phyloP scores from a whole-genome alignment of 2,888 invertebrate species.

The Drosophila tanythrix region DNA sequence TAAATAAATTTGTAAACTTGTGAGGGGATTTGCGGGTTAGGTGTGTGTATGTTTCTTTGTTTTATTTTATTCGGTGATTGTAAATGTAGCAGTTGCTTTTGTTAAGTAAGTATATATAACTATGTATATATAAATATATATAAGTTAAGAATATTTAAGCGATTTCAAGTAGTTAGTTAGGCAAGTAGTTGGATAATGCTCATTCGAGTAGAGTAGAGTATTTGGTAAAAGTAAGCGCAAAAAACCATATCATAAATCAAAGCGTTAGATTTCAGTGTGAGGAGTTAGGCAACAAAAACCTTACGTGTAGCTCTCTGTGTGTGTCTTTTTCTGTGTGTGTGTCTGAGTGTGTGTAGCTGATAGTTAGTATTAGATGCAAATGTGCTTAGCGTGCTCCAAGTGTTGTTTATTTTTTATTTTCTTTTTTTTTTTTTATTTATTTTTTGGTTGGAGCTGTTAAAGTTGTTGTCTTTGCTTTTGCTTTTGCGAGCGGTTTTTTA shows the following conservation, averaged over 20 bases:
- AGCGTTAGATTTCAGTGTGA: conserved; percentile 44
- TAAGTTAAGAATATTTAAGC: conserved; percentile 65
- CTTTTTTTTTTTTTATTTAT: not conserved
- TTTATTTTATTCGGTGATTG: conserved; percentile 32
- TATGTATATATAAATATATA: conserved; percentile 39
- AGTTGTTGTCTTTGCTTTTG: conserved; percentile 55
- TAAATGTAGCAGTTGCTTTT: conserved; percentile 38
- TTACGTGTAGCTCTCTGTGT: conserved; percentile 20
- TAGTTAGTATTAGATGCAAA: conserved; percentile 59
- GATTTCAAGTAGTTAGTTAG: conserved; percentile 62
- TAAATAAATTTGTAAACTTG: conserved; percentile 23
- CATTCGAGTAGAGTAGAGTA: conserved; percentile 54
- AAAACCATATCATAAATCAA: conserved; percentile 56
- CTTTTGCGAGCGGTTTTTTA: conserved; percentile 52
- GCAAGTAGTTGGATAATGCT: conserved; percentile 69
- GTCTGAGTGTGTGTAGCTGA: conserved; percentile 31
- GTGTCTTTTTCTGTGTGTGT: conserved; percentile 25
- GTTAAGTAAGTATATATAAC: conserved; percentile 48
- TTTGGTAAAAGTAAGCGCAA: conserved; percentile 56
- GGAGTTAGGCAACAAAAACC: conserved; percentile 32
- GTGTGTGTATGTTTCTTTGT: conserved; percentile 7
- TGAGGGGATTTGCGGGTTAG: conserved; percentile 8
- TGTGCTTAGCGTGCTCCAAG: conserved; percentile 77
- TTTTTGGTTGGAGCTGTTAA: conserved; percentile 22
- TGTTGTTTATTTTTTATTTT: conserved; percentile 24